Base-by-base conservation (phyloP, 2,113 vertebrate species). In the Chaetodon trifascialis region DNA sequence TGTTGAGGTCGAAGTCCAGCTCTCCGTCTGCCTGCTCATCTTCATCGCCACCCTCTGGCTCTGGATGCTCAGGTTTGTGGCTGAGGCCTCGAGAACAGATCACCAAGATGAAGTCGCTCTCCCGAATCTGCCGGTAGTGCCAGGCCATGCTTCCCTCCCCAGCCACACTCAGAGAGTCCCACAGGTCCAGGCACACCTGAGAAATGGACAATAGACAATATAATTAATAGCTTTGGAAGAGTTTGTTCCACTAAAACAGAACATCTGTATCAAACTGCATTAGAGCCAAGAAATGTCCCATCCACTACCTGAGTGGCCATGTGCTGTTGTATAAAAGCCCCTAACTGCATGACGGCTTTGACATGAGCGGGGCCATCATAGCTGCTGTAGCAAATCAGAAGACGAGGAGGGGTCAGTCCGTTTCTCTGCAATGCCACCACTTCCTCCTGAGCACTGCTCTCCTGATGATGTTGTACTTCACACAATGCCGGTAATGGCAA, bases 361-460 rank as follows among this genome's bases (percentile, higher is more conserved):
- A 95, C 85, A 19, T 96, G 95, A 52, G 93, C 83, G 0, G 93
- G 90, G n/a, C 95, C 91, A 30, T 96, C 95, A 4, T 12, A 36
- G 66, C 91, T 88, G 66, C 95, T 95, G 82, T 96, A 96, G 86
- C 94, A 95, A 56, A 96, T 92, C 67, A 96, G 85, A 19, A 96
- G 94, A 17, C 91, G 91, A 56, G 95, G 95, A 21, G 94, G 94
- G 0, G 25, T 83, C 40, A 19, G 44, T 10, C 64, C 80, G 49
- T 44, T 83, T 21, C 21, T 59, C 11, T 70, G 5, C 66, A 93
- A 63, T 7, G 58, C 23, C 17, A 84, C 19, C 56, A 76, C 51
- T 65, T 92, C 92, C 68, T 90, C 87, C 52, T 64, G 77, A 25
- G 76, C 42, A 47, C 67, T n/a, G 9, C 42, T 86, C 12, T 89